Evolutionary conservation across 2,113 vertebrate genomes (phyloP).

Genomic region (Saguinus midas): DNA sequence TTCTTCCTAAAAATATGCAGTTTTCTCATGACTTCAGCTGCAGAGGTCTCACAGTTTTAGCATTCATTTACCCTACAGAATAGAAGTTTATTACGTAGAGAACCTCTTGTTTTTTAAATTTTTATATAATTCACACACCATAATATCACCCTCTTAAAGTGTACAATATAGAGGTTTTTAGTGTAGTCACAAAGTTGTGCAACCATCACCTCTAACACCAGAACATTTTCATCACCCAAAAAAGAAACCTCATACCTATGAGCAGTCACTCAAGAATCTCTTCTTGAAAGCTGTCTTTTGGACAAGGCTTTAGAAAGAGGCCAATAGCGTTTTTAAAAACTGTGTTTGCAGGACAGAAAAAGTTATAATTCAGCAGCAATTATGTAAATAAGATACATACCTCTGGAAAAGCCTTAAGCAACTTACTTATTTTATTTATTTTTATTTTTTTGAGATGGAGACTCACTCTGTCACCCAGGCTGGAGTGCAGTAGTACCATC

Average conservation of each 20-base stretch:
- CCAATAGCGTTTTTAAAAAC: not conserved
- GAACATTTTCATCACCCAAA: not conserved
- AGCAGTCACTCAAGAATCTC: constrained; percentile 37
- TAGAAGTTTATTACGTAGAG: not conserved
- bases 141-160: not conserved
- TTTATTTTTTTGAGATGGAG: too few relatives aligned
- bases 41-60: not conserved
- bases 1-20: not conserved
- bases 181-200: not conserved
- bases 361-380: not conserved
- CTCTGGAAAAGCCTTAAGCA: not conserved
- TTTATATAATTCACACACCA: not conserved
- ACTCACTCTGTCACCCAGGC: too few relatives aligned
- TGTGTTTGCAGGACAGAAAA: not conserved
- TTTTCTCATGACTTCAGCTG: not conserved
- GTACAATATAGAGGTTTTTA: not conserved
- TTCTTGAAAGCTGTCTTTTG: constrained; percentile 33
- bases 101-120: not conserved
- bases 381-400: not conserved
- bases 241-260: not conserved
- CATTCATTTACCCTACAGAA: not conserved
- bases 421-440: not conserved
- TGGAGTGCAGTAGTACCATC: too few relatives aligned
- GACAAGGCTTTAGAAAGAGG: constrained; percentile 28
- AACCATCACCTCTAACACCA: not conserved